A percentile compares a stretch with the other conserved stretches of the same genome.
Evolutionary conservation across 2,888 invertebrate species (phyloP).

Genomic region (Pandemis heparana): DNA sequence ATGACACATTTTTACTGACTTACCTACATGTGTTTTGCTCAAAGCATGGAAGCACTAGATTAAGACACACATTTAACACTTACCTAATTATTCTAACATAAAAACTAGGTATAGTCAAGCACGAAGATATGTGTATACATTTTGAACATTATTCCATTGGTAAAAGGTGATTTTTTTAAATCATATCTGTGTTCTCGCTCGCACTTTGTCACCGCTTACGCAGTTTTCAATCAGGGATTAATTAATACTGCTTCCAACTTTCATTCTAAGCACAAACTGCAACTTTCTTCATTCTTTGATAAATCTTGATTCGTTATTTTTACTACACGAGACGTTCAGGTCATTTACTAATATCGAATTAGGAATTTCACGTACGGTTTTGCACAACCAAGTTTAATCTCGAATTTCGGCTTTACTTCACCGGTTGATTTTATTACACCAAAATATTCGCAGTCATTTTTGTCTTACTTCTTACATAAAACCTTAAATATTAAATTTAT

Average conservation of each 20-base stretch:
- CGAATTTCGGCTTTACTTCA: not conserved
- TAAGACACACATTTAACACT: not conserved
- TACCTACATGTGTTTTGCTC: constrained; percentile 12
- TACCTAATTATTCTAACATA: not conserved
- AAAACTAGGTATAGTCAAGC: not conserved
- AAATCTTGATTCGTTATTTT: not conserved
- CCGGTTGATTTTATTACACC: not conserved
- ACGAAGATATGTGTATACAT: too few species aligned
- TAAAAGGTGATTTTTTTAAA: too few species aligned
- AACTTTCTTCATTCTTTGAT: too few species aligned
- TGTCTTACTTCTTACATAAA: not conserved
- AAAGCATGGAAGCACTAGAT: constrained; percentile 43
- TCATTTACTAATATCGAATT: not conserved
- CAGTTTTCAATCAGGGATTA: too few species aligned
- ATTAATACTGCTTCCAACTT: too few species aligned
- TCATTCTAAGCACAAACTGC: too few species aligned
- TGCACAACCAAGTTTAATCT: not conserved
- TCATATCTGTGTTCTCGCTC: too few species aligned
- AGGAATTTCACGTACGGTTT: not conserved
- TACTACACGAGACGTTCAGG: not conserved
- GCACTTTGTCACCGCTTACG: too few species aligned
- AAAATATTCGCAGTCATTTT: not conserved
- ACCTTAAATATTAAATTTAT: not conserved
- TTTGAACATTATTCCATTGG: too few species aligned
- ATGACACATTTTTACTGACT: constrained; percentile 13